Conservation (phyloP, 1,140 invertebrate species). For the Bilobella aurantiaca region DNA sequence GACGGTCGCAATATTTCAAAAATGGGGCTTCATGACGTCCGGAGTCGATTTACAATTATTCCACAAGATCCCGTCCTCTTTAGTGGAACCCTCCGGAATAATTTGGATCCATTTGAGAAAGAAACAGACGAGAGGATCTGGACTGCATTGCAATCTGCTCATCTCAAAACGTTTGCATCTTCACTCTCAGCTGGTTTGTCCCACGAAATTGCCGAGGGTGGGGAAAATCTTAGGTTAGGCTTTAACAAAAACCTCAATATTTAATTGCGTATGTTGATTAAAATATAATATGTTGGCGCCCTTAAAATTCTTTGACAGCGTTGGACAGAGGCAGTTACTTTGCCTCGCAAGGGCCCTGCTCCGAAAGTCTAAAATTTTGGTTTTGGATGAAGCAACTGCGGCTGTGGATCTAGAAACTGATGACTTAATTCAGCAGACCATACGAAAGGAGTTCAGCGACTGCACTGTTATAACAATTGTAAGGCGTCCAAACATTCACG, state of each 20-base stretch:
- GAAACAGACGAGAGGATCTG: slow-evolving; percentile 66
- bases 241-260: neutral
- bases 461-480: slow-evolving; percentile 76
- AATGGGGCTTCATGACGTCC: slow-evolving; percentile 42
- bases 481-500: slow-evolving; percentile 87
- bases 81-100: slow-evolving; percentile 65
- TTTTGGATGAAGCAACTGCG: slow-evolving; percentile 63
- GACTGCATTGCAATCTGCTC: slow-evolving; percentile 61
- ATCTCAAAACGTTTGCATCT: neutral
- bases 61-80: slow-evolving; percentile 52
- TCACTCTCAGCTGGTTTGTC: neutral
- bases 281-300: neutral
- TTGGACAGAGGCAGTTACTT: slow-evolving; percentile 61
- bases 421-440: slow-evolving; percentile 60
- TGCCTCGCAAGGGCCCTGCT: slow-evolving; percentile 62
- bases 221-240: slow-evolving; percentile 46
- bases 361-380: slow-evolving; percentile 51
- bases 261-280: neutral
- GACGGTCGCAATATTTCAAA: slow-evolving; percentile 44
- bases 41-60: slow-evolving; percentile 50
- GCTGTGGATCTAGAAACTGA: slow-evolving; percentile 57
- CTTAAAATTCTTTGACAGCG: slow-evolving; percentile 47
- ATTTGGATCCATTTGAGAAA: slow-evolving; percentile 71
- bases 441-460: slow-evolving; percentile 55
- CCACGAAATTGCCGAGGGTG: slow-evolving; percentile 42